These are phyloP conservation scores for Dichetophora obliterata DNA, from an alignment of 2,888 invertebrate species.

Conservation along the genomic window DNA sequence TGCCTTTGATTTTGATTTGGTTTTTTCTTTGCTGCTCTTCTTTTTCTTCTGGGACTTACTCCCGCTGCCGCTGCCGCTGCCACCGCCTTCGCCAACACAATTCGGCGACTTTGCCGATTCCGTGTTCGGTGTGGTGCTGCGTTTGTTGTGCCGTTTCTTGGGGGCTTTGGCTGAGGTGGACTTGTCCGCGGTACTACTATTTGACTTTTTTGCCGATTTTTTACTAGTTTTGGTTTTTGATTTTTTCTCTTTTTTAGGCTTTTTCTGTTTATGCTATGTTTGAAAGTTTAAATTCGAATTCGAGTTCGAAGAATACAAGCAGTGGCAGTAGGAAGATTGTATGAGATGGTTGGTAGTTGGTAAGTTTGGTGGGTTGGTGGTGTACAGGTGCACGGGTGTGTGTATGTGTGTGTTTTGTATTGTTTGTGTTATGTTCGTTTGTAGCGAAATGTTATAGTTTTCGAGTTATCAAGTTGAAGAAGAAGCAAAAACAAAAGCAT, in stretches of 20 bases:
- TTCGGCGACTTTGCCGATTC: neutral
- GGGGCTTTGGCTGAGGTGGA: slow-evolving; percentile 46
- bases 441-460: neutral
- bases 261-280: slow-evolving; percentile 51
- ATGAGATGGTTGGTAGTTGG: slow-evolving; percentile 11
- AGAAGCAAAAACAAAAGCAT: slow-evolving; percentile 14
- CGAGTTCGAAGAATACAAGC: slow-evolving; percentile 10
- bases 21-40: slow-evolving; percentile 46
- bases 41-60: slow-evolving; percentile 46
- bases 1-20: slow-evolving; percentile 34
- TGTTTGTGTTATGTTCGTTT: neutral
- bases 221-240: slow-evolving; percentile 48
- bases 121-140: neutral
- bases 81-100: neutral
- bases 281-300: slow-evolving; percentile 33
- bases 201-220: slow-evolving; percentile 34
- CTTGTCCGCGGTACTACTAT: slow-evolving; percentile 45
- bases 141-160: slow-evolving; percentile 43
- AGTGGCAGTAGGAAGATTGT: neutral
- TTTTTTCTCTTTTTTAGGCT: slow-evolving; percentile 53
- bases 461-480: slow-evolving; percentile 5
- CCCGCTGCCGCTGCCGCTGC: neutral
- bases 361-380: slow-evolving; percentile 13
- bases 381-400: slow-evolving; percentile 10
- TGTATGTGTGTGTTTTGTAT: slow-evolving; percentile 10